phyloP scores from a whole-genome alignment of 2,113 vertebrate genomes.

The Leuciscus idus region DNA sequence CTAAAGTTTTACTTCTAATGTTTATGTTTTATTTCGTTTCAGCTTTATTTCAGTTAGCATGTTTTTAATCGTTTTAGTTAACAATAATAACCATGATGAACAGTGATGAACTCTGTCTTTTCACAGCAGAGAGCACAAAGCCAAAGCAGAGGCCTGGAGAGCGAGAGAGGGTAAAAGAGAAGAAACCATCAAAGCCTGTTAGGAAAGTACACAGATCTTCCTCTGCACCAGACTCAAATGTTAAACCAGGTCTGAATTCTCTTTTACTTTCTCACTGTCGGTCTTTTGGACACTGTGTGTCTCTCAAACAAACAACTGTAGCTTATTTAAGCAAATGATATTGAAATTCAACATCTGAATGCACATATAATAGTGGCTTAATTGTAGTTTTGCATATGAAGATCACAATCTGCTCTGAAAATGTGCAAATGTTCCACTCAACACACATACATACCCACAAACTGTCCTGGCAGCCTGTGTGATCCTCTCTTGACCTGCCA shows the following conservation, averaged over 20 bases:
- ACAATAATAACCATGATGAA: background rate
- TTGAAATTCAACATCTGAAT: constrained; percentile 8
- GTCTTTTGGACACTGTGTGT: background rate
- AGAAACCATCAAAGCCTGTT: constrained; percentile 80
- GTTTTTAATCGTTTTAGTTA: background rate
- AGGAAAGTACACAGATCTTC: constrained; percentile 86
- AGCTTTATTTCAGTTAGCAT: background rate
- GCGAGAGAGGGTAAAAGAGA: constrained; percentile 75
- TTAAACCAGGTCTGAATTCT: constrained; percentile 82
- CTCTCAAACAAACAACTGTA: background rate
- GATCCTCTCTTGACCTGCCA: constrained; percentile 23
- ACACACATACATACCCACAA: background rate
- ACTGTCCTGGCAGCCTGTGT: background rate
- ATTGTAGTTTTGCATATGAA: background rate
- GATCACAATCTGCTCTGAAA: background rate
- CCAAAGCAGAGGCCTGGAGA: constrained; percentile 72
- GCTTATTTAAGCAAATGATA: constrained; percentile 4
- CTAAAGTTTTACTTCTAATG: background rate
- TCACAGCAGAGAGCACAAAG: constrained; percentile 62
- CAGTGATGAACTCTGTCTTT: background rate
- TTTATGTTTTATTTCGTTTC: background rate
- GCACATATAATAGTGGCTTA: background rate
- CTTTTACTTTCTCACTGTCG: background rate
- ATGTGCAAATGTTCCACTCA: constrained; percentile 7
- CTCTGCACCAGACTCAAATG: constrained; percentile 75